Evolutionary conservation across 2,113 vertebrate genomes (phyloP).

Genomic region (Sterrhoptilus dennistouni): DNA sequence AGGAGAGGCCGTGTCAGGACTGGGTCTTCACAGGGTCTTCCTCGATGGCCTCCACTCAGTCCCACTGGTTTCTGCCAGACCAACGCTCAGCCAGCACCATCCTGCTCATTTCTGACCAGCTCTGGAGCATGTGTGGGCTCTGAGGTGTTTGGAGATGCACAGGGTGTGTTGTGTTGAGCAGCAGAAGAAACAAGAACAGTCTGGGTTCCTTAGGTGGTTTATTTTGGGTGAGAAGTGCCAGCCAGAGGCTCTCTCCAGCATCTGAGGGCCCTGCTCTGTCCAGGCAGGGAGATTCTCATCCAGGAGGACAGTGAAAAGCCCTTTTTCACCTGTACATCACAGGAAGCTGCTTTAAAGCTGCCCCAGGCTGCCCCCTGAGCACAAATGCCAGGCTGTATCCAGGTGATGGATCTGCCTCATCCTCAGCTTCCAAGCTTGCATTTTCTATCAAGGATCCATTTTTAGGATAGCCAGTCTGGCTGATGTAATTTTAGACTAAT

Average conservation of each 20-base stretch:
- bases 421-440: not conserved
- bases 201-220: not conserved
- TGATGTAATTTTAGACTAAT: not conserved
- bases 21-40: not conserved
- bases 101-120: not conserved
- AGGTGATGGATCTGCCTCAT: not conserved
- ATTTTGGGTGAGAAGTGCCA: not conserved
- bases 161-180: not conserved
- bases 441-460: not conserved
- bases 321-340: not conserved
- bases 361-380: not conserved
- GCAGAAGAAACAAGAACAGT: not conserved
- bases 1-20: fast-evolving
- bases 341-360: not conserved
- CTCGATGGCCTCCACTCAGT: not conserved
- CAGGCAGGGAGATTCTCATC: not conserved
- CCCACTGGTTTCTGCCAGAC: too few relatives aligned
- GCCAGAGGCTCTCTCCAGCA: not conserved
- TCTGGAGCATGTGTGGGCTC: fast-evolving
- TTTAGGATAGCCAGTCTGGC: not conserved
- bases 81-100: fast-evolving
- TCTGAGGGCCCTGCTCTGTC: not conserved
- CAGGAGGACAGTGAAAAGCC: not conserved
- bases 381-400: not conserved
- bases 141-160: fast-evolving